Evolutionary conservation across 2,797 vertebrate species (phyloP).

Genomic region (Anolis apletophallus): DNA sequence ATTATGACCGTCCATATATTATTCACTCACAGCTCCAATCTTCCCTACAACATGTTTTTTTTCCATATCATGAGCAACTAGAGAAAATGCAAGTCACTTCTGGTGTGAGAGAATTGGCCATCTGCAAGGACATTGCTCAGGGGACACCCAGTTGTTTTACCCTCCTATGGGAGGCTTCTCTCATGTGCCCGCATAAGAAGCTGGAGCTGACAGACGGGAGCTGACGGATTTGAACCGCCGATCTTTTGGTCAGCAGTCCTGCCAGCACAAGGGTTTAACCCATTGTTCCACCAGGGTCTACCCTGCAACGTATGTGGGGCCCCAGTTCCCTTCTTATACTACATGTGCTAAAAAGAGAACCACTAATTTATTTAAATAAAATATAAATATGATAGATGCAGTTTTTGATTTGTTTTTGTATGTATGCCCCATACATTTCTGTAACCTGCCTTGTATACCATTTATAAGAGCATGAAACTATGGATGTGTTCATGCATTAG

Average conservation of each 20-base stretch:
- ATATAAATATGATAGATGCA: constrained; percentile 46
- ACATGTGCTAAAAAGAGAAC: neutral
- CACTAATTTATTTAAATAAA: constrained; percentile 59
- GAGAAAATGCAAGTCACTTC: no score
- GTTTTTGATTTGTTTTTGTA: constrained; percentile 48
- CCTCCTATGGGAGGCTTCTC: no score
- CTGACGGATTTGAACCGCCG: no score
- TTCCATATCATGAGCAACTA: no score
- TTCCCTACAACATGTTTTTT: neutral
- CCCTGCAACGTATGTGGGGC: neutral
- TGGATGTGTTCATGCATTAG: constrained; percentile 47
- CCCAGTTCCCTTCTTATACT: neutral
- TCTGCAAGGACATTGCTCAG: no score
- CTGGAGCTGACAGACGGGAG: no score
- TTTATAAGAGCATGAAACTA: constrained; percentile 37
- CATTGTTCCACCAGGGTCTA: no score
- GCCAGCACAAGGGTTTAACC: no score
- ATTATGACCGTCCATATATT: neutral
- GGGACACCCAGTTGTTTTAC: no score
- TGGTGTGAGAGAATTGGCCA: no score
- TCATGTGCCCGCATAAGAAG: no score
- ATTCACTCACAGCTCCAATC: neutral
- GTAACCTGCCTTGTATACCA: constrained; percentile 49
- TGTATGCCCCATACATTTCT: constrained; percentile 51
- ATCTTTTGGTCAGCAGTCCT: no score